Conservation (phyloP, 2,797 vertebrate genomes). For the Pipistrellus kuhlii region DNA sequence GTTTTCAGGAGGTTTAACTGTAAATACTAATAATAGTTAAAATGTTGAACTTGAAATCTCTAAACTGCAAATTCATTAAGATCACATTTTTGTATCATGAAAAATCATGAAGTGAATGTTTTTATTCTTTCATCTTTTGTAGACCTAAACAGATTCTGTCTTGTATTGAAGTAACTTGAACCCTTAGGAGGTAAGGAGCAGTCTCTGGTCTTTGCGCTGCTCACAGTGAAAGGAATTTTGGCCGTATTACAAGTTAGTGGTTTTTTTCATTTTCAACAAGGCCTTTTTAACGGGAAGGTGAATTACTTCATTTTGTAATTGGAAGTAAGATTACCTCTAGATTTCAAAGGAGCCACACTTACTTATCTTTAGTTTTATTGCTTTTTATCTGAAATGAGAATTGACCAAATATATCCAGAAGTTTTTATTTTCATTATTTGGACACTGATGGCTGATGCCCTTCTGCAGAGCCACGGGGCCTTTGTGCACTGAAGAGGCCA, state of each 20-base stretch:
- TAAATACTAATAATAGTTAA: neutral
- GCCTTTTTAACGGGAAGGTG: neutral
- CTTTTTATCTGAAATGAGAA: conserved; percentile 1
- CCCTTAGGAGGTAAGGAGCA: neutral
- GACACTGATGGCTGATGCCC: neutral
- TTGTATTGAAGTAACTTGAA: neutral
- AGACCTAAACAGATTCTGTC: neutral
- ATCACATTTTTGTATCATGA: neutral
- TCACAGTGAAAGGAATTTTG: neutral
- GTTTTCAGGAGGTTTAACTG: neutral
- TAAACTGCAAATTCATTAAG: neutral
- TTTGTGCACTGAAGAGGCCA: neutral
- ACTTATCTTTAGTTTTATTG: neutral
- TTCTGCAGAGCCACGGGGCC: neutral
- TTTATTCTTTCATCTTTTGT: conserved; percentile 1
- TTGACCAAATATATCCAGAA: neutral
- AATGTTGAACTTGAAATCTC: conserved; percentile 9
- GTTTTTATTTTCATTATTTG: neutral
- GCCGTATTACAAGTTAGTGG: neutral
- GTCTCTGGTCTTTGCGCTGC: neutral
- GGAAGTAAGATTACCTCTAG: neutral
- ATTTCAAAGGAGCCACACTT: neutral
- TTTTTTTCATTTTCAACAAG: neutral
- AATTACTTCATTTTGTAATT: neutral
- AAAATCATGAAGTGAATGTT: neutral